These are phyloP conservation scores for Dicaeum eximium DNA, from an alignment of 2,113 vertebrate genomes.

Conservation along the genomic window DNA sequence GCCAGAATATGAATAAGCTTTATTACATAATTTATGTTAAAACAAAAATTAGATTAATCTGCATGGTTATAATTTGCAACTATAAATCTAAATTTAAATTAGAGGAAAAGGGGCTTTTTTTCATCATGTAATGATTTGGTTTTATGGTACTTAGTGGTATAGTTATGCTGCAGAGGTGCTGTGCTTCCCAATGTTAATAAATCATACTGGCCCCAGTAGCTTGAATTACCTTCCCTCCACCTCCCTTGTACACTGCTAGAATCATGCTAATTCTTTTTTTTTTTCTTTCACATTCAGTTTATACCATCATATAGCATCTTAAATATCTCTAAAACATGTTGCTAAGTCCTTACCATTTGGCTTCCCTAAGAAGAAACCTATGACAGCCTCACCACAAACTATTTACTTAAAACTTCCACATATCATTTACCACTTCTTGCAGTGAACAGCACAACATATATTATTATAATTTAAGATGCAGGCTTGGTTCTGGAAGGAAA, in stretches of 20 bases:
- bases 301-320: neutral
- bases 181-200: neutral
- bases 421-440: neutral
- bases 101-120: neutral
- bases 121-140: neutral
- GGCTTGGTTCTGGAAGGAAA: neutral
- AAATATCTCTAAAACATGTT: neutral
- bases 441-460: neutral
- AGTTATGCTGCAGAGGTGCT: neutral
- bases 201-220: neutral
- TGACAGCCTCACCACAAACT: neutral
- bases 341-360: neutral
- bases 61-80: neutral
- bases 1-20: constrained; percentile 4
- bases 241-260: neutral
- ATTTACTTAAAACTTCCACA: neutral
- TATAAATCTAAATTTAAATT: neutral
- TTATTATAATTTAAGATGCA: neutral
- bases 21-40: neutral
- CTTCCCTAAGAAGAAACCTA: neutral
- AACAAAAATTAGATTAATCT: neutral
- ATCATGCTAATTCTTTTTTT: neutral
- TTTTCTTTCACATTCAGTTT: neutral
- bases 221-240: neutral
- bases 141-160: neutral